Evolutionary conservation across 2,888 invertebrate genomes (phyloP).

Genomic region (Diadegma fenestrale): DNA sequence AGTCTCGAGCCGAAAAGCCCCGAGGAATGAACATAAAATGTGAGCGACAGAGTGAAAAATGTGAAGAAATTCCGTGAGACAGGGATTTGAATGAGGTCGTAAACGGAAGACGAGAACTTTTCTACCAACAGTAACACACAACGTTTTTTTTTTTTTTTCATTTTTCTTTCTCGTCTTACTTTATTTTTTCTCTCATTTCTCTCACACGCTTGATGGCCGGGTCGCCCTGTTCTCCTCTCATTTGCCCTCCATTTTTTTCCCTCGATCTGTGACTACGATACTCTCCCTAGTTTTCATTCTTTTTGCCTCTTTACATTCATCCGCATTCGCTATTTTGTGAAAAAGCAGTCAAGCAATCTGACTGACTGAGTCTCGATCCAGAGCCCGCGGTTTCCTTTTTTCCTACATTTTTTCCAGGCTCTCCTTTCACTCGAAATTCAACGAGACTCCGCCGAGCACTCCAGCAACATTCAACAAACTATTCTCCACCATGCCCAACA

Average conservation of each 20-base stretch:
- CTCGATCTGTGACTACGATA: conserved; percentile 16
- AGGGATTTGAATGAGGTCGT: conserved; percentile 68
- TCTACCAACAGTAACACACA: conserved; percentile 47
- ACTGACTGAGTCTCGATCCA: conserved; percentile 59
- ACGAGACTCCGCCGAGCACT: conserved; percentile 51
- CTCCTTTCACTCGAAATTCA: conserved; percentile 8
- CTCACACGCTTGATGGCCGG: neutral
- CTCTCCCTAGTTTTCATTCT: conserved; percentile 32
- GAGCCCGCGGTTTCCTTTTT: conserved; percentile 26
- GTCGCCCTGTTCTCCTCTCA: neutral
- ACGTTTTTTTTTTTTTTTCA: conserved; percentile 27
- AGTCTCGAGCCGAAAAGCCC: conserved; percentile 49
- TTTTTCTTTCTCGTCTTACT: neutral
- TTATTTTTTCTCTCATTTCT: conserved; percentile 19
- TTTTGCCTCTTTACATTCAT: conserved; percentile 23
- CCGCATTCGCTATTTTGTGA: conserved; percentile 45
- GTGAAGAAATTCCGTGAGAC: conserved; percentile 59
- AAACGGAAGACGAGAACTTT: conserved; percentile 64
- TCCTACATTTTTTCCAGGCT: conserved; percentile 47
- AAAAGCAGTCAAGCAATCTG: conserved; percentile 49
- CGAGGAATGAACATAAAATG: conserved; percentile 59
- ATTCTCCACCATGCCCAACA: conserved; percentile 51
- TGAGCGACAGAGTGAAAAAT: conserved; percentile 64
- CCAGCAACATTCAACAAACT: conserved; percentile 57
- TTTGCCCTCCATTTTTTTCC: conserved; percentile 11